A percentile compares a stretch with the other conserved stretches of the same genome.
phyloP scores from a whole-genome alignment of 2,888 invertebrate genomes.

The Julus scandinavius region DNA sequence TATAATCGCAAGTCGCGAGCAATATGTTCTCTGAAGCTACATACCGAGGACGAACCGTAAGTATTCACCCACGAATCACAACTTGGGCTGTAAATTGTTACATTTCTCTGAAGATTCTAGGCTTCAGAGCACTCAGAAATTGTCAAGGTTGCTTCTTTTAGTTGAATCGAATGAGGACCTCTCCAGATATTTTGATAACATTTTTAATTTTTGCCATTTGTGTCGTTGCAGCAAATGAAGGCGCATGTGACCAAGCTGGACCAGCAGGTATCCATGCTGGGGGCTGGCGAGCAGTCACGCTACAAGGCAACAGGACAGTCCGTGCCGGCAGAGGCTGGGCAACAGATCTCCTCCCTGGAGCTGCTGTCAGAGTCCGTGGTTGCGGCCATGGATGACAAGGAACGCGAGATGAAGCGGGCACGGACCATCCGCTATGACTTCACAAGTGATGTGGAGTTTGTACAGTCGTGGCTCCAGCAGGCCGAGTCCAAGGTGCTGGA shows the following conservation, averaged over 20 bases:
- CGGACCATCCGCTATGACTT: conserved; percentile 84
- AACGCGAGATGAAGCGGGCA: conserved; percentile 87
- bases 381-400: conserved; percentile 86
- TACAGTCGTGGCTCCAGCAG: conserved; percentile 84
- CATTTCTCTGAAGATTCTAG: no score
- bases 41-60: no score
- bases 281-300: conserved; percentile 69
- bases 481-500: conserved; percentile 87
- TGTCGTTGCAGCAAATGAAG: conserved; percentile 75
- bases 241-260: conserved; percentile 71
- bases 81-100: no score
- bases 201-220: conserved; percentile 3
- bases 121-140: no score
- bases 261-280: conserved; percentile 59
- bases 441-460: conserved; percentile 79
- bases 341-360: conserved; percentile 84
- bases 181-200: no score
- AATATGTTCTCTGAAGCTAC: no score
- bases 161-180: no score
- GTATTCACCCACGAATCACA: no score
- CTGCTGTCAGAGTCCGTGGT: conserved; percentile 81
- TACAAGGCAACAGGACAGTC: conserved; percentile 74
- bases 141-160: no score
- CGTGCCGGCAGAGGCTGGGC: conserved; percentile 80
- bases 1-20: no score